phyloP scores from a whole-genome alignment of 35 echinoderm and acorn worm genomes.

The Ptychodera flava region DNA sequence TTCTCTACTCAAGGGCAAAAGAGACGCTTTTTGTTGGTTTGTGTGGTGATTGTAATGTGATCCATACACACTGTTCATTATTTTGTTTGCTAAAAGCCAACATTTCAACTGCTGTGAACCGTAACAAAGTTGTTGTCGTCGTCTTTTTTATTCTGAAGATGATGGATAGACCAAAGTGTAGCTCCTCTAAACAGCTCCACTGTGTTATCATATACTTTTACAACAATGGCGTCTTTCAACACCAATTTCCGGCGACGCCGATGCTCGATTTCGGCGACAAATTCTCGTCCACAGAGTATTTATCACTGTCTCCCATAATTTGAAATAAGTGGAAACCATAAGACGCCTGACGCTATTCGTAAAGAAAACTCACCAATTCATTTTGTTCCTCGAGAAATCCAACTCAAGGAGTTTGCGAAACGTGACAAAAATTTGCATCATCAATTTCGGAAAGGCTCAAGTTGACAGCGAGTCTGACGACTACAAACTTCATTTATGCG shows the following conservation, averaged over 20 bases:
- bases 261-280: not conserved
- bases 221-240: not conserved
- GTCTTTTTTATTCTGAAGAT: not conserved
- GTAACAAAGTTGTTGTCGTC: not conserved
- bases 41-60: not conserved
- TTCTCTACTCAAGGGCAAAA: not conserved
- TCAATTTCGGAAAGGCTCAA: too few species aligned
- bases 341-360: too few species aligned
- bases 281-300: too few species aligned
- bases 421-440: too few species aligned
- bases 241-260: not conserved
- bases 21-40: not conserved
- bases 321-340: too few species aligned
- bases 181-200: not conserved
- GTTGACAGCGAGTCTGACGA: too few species aligned
- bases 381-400: too few species aligned
- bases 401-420: too few species aligned
- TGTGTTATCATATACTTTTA: not conserved
- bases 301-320: too few species aligned
- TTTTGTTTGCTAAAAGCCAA: constrained; percentile 1
- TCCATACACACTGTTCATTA: not conserved
- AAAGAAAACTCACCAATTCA: too few species aligned
- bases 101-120: not conserved
- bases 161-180: not conserved
- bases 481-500: too few species aligned